These are phyloP conservation scores for Drosophila elegans DNA, from an alignment of 1,140 invertebrate genomes.

Conservation along the genomic window DNA sequence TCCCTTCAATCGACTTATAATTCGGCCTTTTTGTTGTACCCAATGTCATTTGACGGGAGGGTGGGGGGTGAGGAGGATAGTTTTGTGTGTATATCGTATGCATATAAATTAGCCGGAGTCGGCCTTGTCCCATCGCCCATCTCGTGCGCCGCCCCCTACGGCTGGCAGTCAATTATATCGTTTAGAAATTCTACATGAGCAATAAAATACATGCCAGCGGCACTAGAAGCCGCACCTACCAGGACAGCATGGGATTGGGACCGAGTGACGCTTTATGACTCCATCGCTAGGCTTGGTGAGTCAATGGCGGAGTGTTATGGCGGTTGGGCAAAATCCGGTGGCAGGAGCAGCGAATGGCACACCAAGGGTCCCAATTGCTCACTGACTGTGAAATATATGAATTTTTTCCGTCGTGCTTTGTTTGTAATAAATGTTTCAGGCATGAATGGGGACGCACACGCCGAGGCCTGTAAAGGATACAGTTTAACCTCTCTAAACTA, in stretches of 20 bases:
- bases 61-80: neutral
- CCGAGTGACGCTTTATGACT: conserved; percentile 60
- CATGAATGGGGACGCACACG: conserved; percentile 28
- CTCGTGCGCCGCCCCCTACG: conserved; percentile 11
- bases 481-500: neutral
- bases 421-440: conserved; percentile 60
- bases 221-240: conserved; percentile 48
- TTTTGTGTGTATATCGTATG: conserved; percentile 20
- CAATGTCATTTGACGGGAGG: conserved; percentile 36
- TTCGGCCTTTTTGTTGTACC: conserved; percentile 21
- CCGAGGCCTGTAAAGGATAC: conserved; percentile 1
- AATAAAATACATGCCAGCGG: conserved; percentile 67
- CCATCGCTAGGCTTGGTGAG: conserved; percentile 46
- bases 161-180: conserved; percentile 72
- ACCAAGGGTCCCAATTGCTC: conserved; percentile 44
- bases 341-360: conserved; percentile 11
- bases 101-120: conserved; percentile 63
- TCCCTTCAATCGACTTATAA: conserved; percentile 35
- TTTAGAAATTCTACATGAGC: conserved; percentile 71
- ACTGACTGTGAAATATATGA: conserved; percentile 50
- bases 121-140: conserved; percentile 31
- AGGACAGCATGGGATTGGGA: conserved; percentile 7
- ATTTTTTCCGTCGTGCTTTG: conserved; percentile 13
- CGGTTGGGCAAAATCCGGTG: neutral
- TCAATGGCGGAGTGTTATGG: conserved; percentile 13